These are phyloP conservation scores for Venturia canescens DNA, from an alignment of 1,140 invertebrate genomes.

Conservation along the genomic window DNA sequence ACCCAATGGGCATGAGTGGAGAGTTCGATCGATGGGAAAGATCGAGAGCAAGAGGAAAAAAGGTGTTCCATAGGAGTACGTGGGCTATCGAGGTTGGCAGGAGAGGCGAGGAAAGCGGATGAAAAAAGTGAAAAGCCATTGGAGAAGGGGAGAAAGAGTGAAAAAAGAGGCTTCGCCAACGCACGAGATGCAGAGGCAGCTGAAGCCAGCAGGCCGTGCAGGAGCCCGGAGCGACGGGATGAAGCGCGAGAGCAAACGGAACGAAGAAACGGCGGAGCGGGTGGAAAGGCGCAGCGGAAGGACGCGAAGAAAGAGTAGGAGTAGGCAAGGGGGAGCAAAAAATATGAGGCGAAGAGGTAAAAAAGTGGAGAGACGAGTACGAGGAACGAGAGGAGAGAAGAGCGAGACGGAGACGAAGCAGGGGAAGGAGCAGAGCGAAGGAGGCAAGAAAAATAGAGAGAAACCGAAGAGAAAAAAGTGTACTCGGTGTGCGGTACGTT, in stretches of 20 bases:
- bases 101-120: too few species aligned
- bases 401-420: slow-evolving; percentile 36
- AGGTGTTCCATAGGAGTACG: too few species aligned
- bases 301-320: slow-evolving; percentile 4
- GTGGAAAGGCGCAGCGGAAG: slow-evolving; percentile 11
- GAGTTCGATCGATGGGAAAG: too few species aligned
- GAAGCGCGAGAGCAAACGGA: slow-evolving; percentile 43
- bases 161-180: slow-evolving; percentile 24
- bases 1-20: too few species aligned
- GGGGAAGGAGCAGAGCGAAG: slow-evolving; percentile 47
- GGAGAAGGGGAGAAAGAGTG: too few species aligned
- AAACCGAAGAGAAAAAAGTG: slow-evolving; percentile 44
- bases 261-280: neutral
- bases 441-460: slow-evolving; percentile 52
- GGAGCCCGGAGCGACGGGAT: slow-evolving; percentile 27
- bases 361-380: slow-evolving; percentile 38
- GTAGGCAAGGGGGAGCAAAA: slow-evolving; percentile 14
- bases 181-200: slow-evolving; percentile 27
- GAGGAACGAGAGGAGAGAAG: neutral
- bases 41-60: too few species aligned
- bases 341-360: slow-evolving; percentile 40
- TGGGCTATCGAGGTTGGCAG: too few species aligned
- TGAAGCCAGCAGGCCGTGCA: slow-evolving; percentile 16
- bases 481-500: slow-evolving; percentile 10
- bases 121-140: too few species aligned